Percentiles rank a stretch among this genome's conserved stretches.
phyloP scores from a whole-genome alignment of 2,113 vertebrate species.

The Engystomops pustulosus region DNA sequence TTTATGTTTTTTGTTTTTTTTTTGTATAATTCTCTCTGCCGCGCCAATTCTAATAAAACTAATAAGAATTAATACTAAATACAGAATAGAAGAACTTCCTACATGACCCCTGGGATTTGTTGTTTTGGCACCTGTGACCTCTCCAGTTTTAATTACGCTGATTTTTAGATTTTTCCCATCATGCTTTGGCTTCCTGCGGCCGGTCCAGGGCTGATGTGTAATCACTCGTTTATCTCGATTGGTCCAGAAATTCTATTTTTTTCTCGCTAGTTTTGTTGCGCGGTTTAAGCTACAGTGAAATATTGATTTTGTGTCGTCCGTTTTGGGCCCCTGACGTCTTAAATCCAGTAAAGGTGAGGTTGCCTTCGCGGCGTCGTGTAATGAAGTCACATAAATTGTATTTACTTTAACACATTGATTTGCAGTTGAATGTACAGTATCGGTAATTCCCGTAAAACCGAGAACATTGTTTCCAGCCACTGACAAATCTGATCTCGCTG shows the following conservation, averaged over 20 bases:
- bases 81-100: too few relatives aligned
- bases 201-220: not conserved
- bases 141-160: not conserved
- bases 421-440: conserved; percentile 59
- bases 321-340: conserved; percentile 37
- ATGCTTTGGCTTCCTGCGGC: not conserved
- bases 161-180: not conserved
- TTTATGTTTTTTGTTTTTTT: too few relatives aligned
- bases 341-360: conserved; percentile 48
- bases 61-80: too few relatives aligned
- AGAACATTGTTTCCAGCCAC: not conserved
- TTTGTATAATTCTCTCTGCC: too few relatives aligned
- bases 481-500: not conserved
- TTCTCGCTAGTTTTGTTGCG: conserved; percentile 27
- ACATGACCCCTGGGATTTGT: not conserved
- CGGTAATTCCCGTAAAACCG: conserved; percentile 7
- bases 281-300: conserved; percentile 39
- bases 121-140: not conserved
- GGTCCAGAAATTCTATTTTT: conserved; percentile 19
- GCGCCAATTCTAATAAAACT: too few relatives aligned
- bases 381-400: conserved; percentile 62
- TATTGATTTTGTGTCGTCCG: conserved; percentile 53
- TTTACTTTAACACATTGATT: conserved; percentile 61
- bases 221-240: not conserved
- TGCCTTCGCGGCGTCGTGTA: conserved; percentile 44